Conservation (phyloP, 2,113 vertebrate genomes). For the Forbesichthys papilliferus region DNA sequence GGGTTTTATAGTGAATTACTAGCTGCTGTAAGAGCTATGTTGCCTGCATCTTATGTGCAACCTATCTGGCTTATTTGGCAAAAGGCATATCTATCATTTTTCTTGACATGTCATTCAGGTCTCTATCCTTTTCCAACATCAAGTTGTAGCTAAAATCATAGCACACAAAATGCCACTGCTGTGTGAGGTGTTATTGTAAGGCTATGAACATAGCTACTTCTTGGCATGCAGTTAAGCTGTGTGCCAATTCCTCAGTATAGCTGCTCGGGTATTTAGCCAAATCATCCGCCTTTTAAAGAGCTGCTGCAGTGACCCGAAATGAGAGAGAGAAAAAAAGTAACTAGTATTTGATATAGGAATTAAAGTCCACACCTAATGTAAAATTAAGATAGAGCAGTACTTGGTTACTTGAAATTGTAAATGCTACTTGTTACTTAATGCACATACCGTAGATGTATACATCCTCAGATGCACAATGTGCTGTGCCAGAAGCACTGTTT, state of each 20-base stretch:
- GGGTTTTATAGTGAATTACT: conserved; percentile 45
- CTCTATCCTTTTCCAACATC: conserved; percentile 22
- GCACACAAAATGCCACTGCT: conserved; percentile 51
- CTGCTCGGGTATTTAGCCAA: conserved; percentile 72
- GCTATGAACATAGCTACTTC: conserved; percentile 52
- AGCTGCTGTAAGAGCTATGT: conserved; percentile 34
- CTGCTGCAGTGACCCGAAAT: conserved; percentile 29
- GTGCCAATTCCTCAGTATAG: conserved; percentile 61
- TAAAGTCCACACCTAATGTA: too few relatives aligned
- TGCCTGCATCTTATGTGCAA: not conserved
- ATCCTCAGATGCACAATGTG: conserved; percentile 29
- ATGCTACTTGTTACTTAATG: conserved; percentile 16
- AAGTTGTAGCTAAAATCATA: conserved; percentile 38
- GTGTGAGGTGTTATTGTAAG: conserved; percentile 39
- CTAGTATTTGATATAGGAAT: too few relatives aligned
- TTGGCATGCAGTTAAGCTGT: conserved; percentile 46
- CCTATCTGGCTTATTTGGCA: conserved; percentile 1
- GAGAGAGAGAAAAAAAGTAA: conserved; percentile 49
- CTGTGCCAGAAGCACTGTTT: conserved; percentile 38
- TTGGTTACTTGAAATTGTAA: not conserved
- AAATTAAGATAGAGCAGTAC: conserved; percentile 5
- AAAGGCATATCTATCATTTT: conserved; percentile 27
- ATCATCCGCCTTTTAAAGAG: conserved; percentile 58
- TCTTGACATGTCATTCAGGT: conserved; percentile 47
- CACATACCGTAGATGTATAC: not conserved